A percentile compares a stretch with the other conserved stretches of the same genome.
Evolutionary conservation across 1,140 invertebrate genomes (phyloP).

Genomic region (Myzus persicae): DNA sequence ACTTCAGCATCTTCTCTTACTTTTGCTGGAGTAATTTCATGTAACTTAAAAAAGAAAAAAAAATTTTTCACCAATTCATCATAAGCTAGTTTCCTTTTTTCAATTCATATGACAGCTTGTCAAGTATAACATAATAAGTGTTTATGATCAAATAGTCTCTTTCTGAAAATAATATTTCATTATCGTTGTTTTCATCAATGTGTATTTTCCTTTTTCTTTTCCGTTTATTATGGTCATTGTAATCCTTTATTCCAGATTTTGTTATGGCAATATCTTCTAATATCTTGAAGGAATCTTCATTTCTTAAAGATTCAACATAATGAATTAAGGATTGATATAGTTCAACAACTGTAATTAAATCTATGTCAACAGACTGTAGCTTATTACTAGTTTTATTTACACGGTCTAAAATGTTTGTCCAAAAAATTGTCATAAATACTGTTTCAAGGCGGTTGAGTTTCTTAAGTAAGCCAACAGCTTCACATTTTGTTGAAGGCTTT

Average conservation of each 20-base stretch:
- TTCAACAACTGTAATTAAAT: slow-evolving; percentile 17
- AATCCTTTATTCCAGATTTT: not conserved
- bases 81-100: not conserved
- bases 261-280: no score
- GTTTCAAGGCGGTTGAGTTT: no score
- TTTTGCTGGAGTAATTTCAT: not conserved
- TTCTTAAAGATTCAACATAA: slow-evolving; percentile 34
- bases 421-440: no score
- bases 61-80: not conserved
- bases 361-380: slow-evolving; percentile 9
- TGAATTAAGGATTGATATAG: slow-evolving; percentile 23
- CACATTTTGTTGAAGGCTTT: no score
- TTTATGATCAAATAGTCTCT: not conserved
- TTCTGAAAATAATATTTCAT: slow-evolving; percentile 25
- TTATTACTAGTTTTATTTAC: not conserved
- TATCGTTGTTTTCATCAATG: slow-evolving; percentile 6
- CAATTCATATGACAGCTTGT: not conserved
- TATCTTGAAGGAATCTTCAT: not conserved
- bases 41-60: slow-evolving; percentile 25
- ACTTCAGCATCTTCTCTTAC: not conserved
- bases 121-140: not conserved
- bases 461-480: no score
- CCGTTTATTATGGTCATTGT: not conserved
- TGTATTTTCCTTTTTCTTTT: slow-evolving; percentile 3
- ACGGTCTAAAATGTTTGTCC: no score